Conservation (phyloP, 2,888 invertebrate species). For the Ophion ellenae region DNA sequence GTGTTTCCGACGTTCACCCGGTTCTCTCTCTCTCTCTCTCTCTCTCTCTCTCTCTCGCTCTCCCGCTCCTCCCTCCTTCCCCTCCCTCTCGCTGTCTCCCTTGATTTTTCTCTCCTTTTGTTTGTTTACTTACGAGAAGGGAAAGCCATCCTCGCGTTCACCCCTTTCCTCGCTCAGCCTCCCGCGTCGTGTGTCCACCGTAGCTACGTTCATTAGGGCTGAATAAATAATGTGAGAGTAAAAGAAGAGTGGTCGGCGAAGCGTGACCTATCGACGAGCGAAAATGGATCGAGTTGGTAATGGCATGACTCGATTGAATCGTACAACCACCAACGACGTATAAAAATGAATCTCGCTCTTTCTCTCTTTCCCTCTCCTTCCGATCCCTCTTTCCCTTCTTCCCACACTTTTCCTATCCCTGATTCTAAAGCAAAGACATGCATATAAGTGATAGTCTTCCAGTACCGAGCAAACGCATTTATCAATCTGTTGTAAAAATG, state of each 20-base stretch:
- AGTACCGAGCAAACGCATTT: neutral
- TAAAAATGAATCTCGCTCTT: conserved; percentile 41
- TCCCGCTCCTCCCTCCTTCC: neutral
- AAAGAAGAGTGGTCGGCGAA: conserved; percentile 59
- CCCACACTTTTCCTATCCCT: neutral
- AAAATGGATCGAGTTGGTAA: conserved; percentile 68
- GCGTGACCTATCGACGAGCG: conserved; percentile 59
- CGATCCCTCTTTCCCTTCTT: conserved; percentile 10
- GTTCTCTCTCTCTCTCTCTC: conserved; percentile 36
- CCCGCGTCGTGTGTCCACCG: conserved; percentile 50
- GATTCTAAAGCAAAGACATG: conserved; percentile 44
- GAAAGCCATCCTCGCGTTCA: conserved; percentile 6
- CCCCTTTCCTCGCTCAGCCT: conserved; percentile 20
- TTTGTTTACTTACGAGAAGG: neutral
- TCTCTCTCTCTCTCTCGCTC: conserved; percentile 14
- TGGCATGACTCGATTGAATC: conserved; percentile 64
- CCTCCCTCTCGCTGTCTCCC: conserved; percentile 23
- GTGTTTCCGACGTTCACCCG: conserved; percentile 57
- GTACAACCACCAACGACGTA: conserved; percentile 46
- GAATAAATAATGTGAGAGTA: conserved; percentile 64
- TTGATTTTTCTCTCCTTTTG: neutral
- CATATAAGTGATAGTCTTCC: conserved; percentile 43
- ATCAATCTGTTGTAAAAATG: conserved; percentile 12
- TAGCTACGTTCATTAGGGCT: conserved; percentile 68
- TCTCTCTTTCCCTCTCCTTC: conserved; percentile 22